A percentile compares a stretch with the other conserved stretches of the same genome.
Evolutionary conservation across 2,113 vertebrate species (phyloP).

Genomic region (Hippocampus barbouri): DNA sequence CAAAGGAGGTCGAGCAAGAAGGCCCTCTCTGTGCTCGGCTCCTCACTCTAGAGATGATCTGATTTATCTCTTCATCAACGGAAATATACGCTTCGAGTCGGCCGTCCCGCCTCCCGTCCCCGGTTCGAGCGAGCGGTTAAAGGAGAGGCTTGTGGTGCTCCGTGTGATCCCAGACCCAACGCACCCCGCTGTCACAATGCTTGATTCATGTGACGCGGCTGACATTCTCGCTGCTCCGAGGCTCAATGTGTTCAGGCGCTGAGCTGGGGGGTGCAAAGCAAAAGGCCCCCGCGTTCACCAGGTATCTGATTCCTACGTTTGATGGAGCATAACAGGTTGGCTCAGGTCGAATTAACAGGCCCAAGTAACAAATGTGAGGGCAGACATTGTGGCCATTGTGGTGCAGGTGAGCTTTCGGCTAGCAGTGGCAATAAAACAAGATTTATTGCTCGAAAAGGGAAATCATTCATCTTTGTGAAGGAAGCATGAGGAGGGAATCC

Average conservation of each 20-base stretch:
- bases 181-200: slow-evolving; percentile 61
- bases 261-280: slow-evolving; percentile 21
- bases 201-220: slow-evolving; percentile 68
- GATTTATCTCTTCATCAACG: slow-evolving; percentile 77
- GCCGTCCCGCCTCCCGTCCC: slow-evolving; percentile 47
- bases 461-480: slow-evolving; percentile 45
- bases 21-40: slow-evolving; percentile 66
- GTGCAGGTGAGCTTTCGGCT: slow-evolving; percentile 51
- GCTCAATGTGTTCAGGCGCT: slow-evolving; percentile 39
- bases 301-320: slow-evolving; percentile 66
- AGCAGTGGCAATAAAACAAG: slow-evolving; percentile 42
- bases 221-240: slow-evolving; percentile 53
- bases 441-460: slow-evolving; percentile 51
- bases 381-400: slow-evolving; percentile 32
- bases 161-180: slow-evolving; percentile 60
- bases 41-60: slow-evolving; percentile 71
- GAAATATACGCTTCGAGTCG: slow-evolving; percentile 68
- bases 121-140: slow-evolving; percentile 50
- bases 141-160: slow-evolving; percentile 67
- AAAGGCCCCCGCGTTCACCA: slow-evolving; percentile 60
- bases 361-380: slow-evolving; percentile 55
- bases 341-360: slow-evolving; percentile 57
- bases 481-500: slow-evolving; percentile 18
- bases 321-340: slow-evolving; percentile 64
- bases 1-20: slow-evolving; percentile 69